Percentiles rank a stretch among this genome's conserved stretches.
Conservation (phyloP, 1,140 invertebrate species). For the Melanaphis sacchari region DNA sequence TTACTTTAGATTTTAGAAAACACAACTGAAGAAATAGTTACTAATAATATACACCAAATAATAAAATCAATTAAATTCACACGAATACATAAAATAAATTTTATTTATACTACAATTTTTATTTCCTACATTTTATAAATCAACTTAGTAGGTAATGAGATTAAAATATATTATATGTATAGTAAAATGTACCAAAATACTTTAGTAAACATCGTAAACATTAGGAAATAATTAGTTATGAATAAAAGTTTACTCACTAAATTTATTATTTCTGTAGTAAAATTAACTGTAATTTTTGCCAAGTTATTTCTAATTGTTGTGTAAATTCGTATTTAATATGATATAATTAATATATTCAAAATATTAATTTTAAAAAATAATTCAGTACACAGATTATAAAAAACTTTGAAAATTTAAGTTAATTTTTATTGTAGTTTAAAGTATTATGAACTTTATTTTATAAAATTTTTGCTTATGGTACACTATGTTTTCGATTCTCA, state of each 20-base stretch:
- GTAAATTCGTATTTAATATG: background rate
- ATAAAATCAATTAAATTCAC: background rate
- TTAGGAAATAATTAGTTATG: background rate
- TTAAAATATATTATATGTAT: too few relatives aligned
- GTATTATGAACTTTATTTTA: background rate
- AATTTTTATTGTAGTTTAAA: constrained; percentile 7
- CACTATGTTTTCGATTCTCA: background rate
- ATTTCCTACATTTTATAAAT: background rate
- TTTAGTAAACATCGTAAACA: background rate
- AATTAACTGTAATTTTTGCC: background rate
- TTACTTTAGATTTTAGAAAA: background rate
- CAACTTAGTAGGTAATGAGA: background rate
- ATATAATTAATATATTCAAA: background rate
- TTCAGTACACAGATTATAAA: background rate
- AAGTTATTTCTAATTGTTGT: background rate
- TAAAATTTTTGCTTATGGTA: background rate
- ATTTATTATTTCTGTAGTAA: background rate
- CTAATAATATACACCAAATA: background rate
- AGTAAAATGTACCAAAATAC: too few relatives aligned
- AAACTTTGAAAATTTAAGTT: background rate
- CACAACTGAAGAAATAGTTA: background rate
- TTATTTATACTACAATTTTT: too few relatives aligned
- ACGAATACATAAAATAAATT: background rate
- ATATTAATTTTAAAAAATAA: background rate
- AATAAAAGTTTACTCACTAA: background rate